Percentiles rank a stretch among this genome's conserved stretches.
Evolutionary conservation across 2,888 invertebrate genomes (phyloP).

Genomic region (Cheilosia urbana): DNA sequence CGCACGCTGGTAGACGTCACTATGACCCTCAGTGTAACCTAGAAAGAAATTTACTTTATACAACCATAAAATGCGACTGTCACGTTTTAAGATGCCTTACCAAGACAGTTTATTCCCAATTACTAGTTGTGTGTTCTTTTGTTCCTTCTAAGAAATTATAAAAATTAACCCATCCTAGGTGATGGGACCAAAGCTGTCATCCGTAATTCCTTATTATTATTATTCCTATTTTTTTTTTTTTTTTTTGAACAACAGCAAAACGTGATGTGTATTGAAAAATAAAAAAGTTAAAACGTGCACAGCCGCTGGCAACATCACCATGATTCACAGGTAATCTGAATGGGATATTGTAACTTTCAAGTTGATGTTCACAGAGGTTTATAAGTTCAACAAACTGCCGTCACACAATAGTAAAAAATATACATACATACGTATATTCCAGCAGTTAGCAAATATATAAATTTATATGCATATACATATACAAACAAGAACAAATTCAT

Average conservation of each 20-base stretch:
- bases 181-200: constrained; percentile 35
- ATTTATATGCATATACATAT: neutral
- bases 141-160: constrained; percentile 43
- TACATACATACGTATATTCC: neutral
- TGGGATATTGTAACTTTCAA: neutral
- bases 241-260: constrained; percentile 17
- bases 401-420: neutral
- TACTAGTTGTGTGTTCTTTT: neutral
- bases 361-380: neutral
- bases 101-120: too few relatives aligned
- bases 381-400: constrained; percentile 27
- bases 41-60: neutral
- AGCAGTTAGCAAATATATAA: neutral
- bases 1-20: too few relatives aligned
- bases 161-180: constrained; percentile 21
- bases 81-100: neutral
- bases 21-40: neutral
- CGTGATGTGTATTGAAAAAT: constrained; percentile 24
- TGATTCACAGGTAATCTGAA: constrained; percentile 20
- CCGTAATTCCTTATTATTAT: constrained; percentile 39
- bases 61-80: neutral
- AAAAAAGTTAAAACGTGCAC: neutral
- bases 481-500: constrained; percentile 6
- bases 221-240: neutral
- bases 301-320: constrained; percentile 1